Percentiles rank a stretch among this genome's conserved stretches.
Evolutionary conservation across 2,888 invertebrate genomes (phyloP).

Genomic region (Mesorhabditis belari): DNA sequence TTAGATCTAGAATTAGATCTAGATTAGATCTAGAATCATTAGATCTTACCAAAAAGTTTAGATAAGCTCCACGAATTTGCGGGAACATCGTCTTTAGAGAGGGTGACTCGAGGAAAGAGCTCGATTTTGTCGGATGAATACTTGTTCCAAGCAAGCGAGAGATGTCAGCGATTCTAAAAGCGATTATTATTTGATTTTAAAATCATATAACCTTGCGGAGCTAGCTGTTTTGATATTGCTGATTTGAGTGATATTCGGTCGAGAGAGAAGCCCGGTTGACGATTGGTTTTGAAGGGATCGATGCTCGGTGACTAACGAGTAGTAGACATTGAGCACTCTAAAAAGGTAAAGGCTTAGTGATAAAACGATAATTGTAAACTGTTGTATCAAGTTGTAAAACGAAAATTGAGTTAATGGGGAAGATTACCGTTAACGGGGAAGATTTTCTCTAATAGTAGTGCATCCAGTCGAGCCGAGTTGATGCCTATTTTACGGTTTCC

Average conservation of each 20-base stretch:
- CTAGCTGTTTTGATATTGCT: neutral
- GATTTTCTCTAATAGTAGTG: too few species aligned
- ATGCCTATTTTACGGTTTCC: too few species aligned
- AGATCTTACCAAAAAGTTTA: conserved; percentile 19
- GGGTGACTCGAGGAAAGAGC: conserved; percentile 22
- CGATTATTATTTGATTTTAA: too few species aligned
- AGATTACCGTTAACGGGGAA: too few species aligned
- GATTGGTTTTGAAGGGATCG: conserved; percentile 2
- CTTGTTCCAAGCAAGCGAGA: conserved; percentile 33
- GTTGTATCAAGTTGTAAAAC: too few species aligned
- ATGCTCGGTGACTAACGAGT: conserved; percentile 28
- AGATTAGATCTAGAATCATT: too few species aligned
- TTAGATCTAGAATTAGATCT: too few species aligned
- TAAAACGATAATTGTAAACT: too few species aligned
- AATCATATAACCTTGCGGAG: neutral
- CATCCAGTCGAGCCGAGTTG: too few species aligned
- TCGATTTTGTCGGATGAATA: conserved; percentile 14
- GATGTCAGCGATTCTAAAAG: conserved; percentile 14
- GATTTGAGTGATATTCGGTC: conserved; percentile 2
- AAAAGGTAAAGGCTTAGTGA: too few species aligned
- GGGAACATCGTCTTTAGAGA: conserved; percentile 13
- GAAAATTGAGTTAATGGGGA: too few species aligned
- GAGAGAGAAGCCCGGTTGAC: conserved; percentile 2
- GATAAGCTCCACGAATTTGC: conserved; percentile 19
- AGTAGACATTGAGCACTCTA: conserved; percentile 35